Percentiles rank a stretch among this genome's conserved stretches.
phyloP scores from a whole-genome alignment of 2,888 invertebrate genomes.

The Troilus luridus region DNA sequence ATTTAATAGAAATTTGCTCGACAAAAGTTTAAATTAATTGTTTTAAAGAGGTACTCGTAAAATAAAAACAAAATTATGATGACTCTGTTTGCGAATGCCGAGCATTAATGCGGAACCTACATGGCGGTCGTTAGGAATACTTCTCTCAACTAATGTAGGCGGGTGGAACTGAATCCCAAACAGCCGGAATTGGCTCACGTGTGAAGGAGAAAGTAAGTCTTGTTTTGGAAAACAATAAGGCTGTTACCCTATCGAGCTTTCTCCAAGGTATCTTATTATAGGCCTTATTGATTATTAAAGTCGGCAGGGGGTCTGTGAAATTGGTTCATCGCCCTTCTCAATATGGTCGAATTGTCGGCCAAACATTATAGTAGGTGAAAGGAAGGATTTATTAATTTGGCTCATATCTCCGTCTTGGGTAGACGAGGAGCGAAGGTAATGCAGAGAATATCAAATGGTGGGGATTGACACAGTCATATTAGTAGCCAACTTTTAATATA shows the following conservation, averaged over 20 bases:
- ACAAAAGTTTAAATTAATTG: too few species aligned
- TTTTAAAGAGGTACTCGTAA: too few species aligned
- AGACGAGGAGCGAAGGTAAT: too few species aligned
- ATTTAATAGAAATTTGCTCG: too few species aligned
- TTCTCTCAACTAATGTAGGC: constrained; percentile 2
- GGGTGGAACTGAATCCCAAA: background rate
- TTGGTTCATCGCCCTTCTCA: background rate
- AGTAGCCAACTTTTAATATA: too few species aligned
- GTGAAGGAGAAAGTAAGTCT: constrained; percentile 24
- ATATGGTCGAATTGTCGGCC: background rate
- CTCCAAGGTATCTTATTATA: background rate
- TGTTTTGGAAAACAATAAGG: constrained; percentile 48
- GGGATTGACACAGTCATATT: too few species aligned
- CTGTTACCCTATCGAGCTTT: constrained; percentile 28
- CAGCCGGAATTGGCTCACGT: constrained; percentile 32
- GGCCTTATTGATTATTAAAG: background rate
- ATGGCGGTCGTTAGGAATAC: background rate
- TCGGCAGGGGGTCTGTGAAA: background rate
- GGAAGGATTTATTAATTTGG: background rate
- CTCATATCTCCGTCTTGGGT: too few species aligned
- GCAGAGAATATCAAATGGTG: too few species aligned
- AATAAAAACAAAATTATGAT: background rate
- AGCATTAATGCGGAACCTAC: background rate
- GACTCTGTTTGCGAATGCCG: background rate
- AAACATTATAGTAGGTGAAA: background rate